Evolutionary conservation across 2,797 vertebrate species (phyloP), one percentile per base, ranked within the genome.

Genomic region (Eidolon dupreanum): DNA sequence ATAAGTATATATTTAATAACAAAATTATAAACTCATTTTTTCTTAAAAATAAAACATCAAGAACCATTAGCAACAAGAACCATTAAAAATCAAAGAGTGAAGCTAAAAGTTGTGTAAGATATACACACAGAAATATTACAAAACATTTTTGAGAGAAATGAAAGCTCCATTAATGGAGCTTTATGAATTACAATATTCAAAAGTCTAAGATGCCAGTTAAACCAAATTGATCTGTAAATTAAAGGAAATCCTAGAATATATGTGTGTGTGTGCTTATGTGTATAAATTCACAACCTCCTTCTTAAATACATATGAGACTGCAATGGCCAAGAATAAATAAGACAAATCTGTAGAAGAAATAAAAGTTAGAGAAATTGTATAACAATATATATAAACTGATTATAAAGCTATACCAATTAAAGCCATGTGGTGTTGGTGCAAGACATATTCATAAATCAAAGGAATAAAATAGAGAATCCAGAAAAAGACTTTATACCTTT

Each of bases 401-500:
- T 33, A 65, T 92, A 89, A 89, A 96, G 31, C 31, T 55, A 57
- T 16, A 77, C 38, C 74, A 92, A 94, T 87, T 91, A 93, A 87
- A 15, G 12, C 20, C 43, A 93, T 65, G 26, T 65, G 26, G 20
- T 75, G 0, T 83, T 43, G 17, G 17, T 82, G 6, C 7, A 95
- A 85, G 83, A 81, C 36, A 93, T 22, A 83, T 8, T 78, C 83
- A 85, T 95, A 85, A 95, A 90, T 87, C 66, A 93, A 63, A 73
- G 36, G 38, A 89, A 68, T 38, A 83, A 51, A 94, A 65, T 9
- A 33, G 55, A 68, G 22, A 88, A n/a, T 68, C 24, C 36, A 43
- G 41, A 79, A 66, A 70, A 61, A 70, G 13, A 19, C 20, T 61
- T 5, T n/a, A 8, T 8, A 49, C 15, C 55, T 49, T 66, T 71